Evolutionary conservation across 2,113 vertebrate species (phyloP).

Genomic region (Vombatus ursinus): DNA sequence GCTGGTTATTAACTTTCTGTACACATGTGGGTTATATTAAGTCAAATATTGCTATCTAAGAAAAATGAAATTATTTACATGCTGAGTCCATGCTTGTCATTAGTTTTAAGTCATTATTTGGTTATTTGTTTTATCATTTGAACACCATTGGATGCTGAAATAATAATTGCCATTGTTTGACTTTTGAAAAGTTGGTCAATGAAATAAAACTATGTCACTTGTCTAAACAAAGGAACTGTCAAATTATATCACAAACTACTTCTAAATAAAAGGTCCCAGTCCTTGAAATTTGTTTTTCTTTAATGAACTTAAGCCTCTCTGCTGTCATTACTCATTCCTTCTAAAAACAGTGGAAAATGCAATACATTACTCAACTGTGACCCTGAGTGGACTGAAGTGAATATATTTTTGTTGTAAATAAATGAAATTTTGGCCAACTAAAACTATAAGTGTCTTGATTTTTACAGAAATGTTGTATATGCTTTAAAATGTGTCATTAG

Average conservation of each 20-base stretch:
- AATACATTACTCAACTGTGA: slow-evolving; percentile 78
- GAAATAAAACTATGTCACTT: slow-evolving; percentile 82
- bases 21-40: slow-evolving; percentile 53
- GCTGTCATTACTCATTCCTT: slow-evolving; percentile 83
- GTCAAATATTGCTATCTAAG: slow-evolving; percentile 34
- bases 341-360: slow-evolving; percentile 80
- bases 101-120: slow-evolving; percentile 68
- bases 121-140: slow-evolving; percentile 68
- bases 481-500: slow-evolving; percentile 75
- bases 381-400: slow-evolving; percentile 75
- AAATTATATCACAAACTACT: slow-evolving; percentile 77
- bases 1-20: slow-evolving; percentile 5
- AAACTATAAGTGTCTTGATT: slow-evolving; percentile 78
- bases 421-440: slow-evolving; percentile 76
- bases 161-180: slow-evolving; percentile 71
- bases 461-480: slow-evolving; percentile 76
- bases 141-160: slow-evolving; percentile 65
- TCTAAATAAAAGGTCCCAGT: slow-evolving; percentile 79
- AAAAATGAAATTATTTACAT: slow-evolving; percentile 61
- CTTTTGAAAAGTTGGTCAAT: slow-evolving; percentile 76
- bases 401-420: slow-evolving; percentile 85
- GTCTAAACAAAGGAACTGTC: slow-evolving; percentile 85
- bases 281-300: slow-evolving; percentile 83
- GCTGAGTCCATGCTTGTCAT: slow-evolving; percentile 9
- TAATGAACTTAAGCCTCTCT: slow-evolving; percentile 80